Evolutionary conservation across 2,113 vertebrate species (phyloP).

Genomic region (Pampusana beccarii): DNA sequence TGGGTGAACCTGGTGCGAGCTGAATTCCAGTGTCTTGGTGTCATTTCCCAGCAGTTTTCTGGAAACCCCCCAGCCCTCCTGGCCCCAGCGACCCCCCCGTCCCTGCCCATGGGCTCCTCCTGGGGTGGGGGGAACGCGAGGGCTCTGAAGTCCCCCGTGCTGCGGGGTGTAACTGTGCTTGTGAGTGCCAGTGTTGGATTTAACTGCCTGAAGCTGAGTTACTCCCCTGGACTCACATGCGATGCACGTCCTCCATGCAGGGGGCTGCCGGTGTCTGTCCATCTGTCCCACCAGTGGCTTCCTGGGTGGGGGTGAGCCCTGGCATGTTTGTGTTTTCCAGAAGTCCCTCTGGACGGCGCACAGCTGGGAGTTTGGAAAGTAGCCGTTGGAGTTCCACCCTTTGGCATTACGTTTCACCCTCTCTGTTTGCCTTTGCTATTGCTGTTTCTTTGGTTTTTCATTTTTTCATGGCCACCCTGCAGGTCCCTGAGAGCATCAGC

Average conservation of each 20-base stretch:
- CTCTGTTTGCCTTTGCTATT: background rate
- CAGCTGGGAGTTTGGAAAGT: background rate
- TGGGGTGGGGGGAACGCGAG: background rate
- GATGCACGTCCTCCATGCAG: accelerated
- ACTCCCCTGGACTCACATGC: background rate
- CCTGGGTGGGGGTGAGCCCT: accelerated
- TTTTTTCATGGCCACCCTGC: background rate
- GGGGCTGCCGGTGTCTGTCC: accelerated
- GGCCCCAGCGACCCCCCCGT: too few relatives aligned
- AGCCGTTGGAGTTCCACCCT: background rate
- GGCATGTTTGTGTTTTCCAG: background rate
- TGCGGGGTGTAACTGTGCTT: too few relatives aligned
- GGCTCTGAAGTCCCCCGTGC: too few relatives aligned
- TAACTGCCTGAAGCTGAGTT: background rate
- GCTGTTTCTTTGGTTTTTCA: background rate
- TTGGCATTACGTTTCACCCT: background rate
- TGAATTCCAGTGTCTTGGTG: background rate
- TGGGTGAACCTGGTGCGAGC: background rate
- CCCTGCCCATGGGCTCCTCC: too few relatives aligned
- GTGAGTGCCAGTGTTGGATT: accelerated
- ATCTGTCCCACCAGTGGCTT: background rate
- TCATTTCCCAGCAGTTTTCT: background rate
- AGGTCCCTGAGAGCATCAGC: background rate
- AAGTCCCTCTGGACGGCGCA: background rate
- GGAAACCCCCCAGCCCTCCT: background rate